These are phyloP conservation scores for Cephus cinctus DNA, from an alignment of 1,140 invertebrate species.

Conservation along the genomic window DNA sequence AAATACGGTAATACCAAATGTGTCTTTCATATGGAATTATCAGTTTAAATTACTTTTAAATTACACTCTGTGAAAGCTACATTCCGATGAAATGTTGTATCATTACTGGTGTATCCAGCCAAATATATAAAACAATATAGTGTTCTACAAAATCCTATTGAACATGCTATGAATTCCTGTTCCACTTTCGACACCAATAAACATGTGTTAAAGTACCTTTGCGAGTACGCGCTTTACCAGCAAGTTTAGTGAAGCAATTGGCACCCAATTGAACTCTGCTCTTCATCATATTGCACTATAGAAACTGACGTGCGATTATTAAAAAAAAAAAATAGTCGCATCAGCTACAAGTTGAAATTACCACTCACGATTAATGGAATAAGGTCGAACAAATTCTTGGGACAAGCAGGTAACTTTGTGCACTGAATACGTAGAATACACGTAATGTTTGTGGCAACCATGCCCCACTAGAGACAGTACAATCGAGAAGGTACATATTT, in stretches of 20 bases:
- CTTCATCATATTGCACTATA: constrained; percentile 8
- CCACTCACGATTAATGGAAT: background rate
- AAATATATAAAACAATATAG: too few relatives aligned
- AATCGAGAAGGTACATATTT: constrained; percentile 17
- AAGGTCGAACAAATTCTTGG: background rate
- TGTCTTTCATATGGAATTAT: too few relatives aligned
- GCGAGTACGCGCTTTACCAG: background rate
- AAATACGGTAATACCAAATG: too few relatives aligned
- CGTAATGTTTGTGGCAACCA: background rate
- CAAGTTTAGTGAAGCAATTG: constrained; percentile 8
- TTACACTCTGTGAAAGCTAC: too few relatives aligned
- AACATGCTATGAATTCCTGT: too few relatives aligned
- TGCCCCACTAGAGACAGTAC: constrained; percentile 8
- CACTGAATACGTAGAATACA: constrained; percentile 2
- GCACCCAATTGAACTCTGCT: constrained; percentile 12
- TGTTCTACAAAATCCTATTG: too few relatives aligned
- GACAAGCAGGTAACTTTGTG: constrained; percentile 4
- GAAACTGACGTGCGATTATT: too few relatives aligned
- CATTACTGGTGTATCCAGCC: too few relatives aligned
- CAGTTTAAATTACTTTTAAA: too few relatives aligned
- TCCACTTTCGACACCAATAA: too few relatives aligned
- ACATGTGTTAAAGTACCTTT: constrained; percentile 7
- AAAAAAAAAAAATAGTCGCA: background rate
- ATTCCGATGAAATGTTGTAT: too few relatives aligned
- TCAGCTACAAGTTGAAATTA: too few relatives aligned